Percentiles rank a stretch among this genome's conserved stretches.
phyloP scores from a whole-genome alignment of 2,113 vertebrate species.

The Rhinoptilus africanus region DNA sequence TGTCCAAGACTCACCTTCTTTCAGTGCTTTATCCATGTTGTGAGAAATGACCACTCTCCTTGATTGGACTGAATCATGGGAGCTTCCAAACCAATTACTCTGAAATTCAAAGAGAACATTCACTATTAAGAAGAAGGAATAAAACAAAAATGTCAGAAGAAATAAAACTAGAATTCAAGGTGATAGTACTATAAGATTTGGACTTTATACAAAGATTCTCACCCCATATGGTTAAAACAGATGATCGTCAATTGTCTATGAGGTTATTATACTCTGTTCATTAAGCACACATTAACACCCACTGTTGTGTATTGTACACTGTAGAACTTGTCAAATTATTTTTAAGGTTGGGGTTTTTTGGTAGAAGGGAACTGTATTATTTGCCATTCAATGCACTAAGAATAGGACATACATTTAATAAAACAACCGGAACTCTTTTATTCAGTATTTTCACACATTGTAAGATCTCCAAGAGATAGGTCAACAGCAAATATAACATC shows the following conservation, averaged over 20 bases:
- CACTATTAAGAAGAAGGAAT: not conserved
- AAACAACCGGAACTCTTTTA: not conserved
- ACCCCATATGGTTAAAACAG: not conserved
- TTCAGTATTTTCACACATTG: not conserved
- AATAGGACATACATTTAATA: not conserved
- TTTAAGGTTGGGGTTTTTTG: not conserved
- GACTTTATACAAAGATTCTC: not conserved
- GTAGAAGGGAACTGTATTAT: not conserved
- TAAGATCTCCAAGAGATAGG: not conserved
- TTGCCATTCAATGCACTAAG: not conserved
- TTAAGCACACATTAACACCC: not conserved
- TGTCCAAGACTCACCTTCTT: constrained; percentile 85
- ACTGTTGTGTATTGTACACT: accelerated
- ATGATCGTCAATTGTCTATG: not conserved
- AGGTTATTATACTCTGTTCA: not conserved
- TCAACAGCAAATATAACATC: not conserved
- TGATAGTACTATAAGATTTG: not conserved
- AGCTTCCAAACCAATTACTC: constrained; percentile 76
- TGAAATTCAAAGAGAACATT: constrained; percentile 65
- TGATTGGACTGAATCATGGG: constrained; percentile 79
- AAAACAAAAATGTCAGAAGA: not conserved
- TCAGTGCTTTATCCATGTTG: constrained; percentile 94
- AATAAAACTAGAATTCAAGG: not conserved
- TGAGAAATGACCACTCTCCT: constrained; percentile 94
- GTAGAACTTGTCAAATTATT: not conserved